Percentiles rank a stretch among this genome's conserved stretches.
These are phyloP conservation scores for Liolophura sinensis DNA, from an alignment of 1,140 invertebrate genomes.

Conservation along the genomic window DNA sequence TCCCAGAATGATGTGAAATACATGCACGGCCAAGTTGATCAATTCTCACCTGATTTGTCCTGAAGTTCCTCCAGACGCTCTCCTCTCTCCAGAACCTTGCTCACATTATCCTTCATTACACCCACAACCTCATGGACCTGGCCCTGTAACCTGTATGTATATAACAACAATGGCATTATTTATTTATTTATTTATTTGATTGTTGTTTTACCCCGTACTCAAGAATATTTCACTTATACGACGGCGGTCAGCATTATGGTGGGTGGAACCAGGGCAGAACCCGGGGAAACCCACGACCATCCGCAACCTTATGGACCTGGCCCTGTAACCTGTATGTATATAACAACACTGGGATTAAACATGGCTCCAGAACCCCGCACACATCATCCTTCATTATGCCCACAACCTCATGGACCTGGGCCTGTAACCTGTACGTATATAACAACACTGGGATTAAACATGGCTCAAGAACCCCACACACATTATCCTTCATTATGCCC, in stretches of 20 bases:
- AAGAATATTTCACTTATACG: too few relatives aligned
- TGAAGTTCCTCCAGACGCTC: constrained; percentile 65
- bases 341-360: background rate
- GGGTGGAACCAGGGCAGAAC: too few relatives aligned
- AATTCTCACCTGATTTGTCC: constrained; percentile 58
- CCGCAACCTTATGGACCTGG: constrained; percentile 65
- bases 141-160: constrained; percentile 42
- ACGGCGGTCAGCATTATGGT: too few relatives aligned
- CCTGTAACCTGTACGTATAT: background rate
- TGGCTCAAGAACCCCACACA: constrained; percentile 63
- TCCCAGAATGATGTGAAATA: background rate
- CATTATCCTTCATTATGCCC: constrained; percentile 65
- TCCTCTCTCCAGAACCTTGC: constrained; percentile 64
- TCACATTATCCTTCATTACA: constrained; percentile 65
- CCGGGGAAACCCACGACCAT: too few relatives aligned
- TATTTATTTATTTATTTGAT: too few relatives aligned
- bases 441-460: background rate
- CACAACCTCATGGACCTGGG: constrained; percentile 63
- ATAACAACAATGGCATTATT: background rate
- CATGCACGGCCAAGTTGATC: background rate
- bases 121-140: constrained; percentile 66
- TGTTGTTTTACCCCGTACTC: too few relatives aligned
- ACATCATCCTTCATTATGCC: constrained; percentile 66
- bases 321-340: constrained; percentile 42
- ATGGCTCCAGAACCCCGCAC: constrained; percentile 63